Conservation (phyloP, 2,797 vertebrate genomes). For the Acanthurus lineatus region DNA sequence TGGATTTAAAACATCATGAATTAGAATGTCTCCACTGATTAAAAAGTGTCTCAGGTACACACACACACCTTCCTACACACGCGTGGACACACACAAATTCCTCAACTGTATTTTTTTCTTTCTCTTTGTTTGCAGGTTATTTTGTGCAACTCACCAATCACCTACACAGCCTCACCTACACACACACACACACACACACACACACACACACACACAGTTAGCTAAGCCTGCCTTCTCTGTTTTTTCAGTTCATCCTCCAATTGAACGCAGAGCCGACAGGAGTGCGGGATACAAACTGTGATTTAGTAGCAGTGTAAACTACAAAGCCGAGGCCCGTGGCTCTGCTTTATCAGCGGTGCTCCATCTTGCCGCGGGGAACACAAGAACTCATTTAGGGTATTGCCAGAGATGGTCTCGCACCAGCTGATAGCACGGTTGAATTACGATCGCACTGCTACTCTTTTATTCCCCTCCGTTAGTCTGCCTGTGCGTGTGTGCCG, state of each 20-base stretch:
- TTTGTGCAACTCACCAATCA: slow-evolving; percentile 27
- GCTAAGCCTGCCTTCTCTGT: slow-evolving; percentile 34
- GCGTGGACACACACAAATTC: not conserved
- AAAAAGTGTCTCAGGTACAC: not conserved
- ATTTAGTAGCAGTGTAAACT: slow-evolving; percentile 69
- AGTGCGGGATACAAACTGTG: slow-evolving; percentile 53
- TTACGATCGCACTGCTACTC: slow-evolving; percentile 47
- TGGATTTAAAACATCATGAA: too few relatives aligned
- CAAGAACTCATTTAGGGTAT: slow-evolving; percentile 70
- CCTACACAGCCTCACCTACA: not conserved
- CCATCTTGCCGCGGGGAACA: slow-evolving; percentile 70
- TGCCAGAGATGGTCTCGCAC: slow-evolving; percentile 58
- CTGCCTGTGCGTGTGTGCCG: slow-evolving; percentile 9
- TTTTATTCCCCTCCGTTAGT: slow-evolving; percentile 47
- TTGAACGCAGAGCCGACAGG: slow-evolving; percentile 35
- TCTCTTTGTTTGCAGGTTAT: slow-evolving; percentile 26
- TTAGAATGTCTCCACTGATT: not conserved
- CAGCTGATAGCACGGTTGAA: slow-evolving; percentile 56
- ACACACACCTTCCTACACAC: not conserved
- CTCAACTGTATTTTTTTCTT: not conserved
- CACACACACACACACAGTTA: slow-evolving; percentile 28
- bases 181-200: slow-evolving; percentile 22
- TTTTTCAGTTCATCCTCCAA: slow-evolving; percentile 39
- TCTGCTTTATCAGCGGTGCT: slow-evolving; percentile 69
- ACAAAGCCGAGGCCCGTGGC: slow-evolving; percentile 42